These are phyloP conservation scores for Callinectes sapidus DNA, from an alignment of 2,888 invertebrate genomes.

Conservation along the genomic window DNA sequence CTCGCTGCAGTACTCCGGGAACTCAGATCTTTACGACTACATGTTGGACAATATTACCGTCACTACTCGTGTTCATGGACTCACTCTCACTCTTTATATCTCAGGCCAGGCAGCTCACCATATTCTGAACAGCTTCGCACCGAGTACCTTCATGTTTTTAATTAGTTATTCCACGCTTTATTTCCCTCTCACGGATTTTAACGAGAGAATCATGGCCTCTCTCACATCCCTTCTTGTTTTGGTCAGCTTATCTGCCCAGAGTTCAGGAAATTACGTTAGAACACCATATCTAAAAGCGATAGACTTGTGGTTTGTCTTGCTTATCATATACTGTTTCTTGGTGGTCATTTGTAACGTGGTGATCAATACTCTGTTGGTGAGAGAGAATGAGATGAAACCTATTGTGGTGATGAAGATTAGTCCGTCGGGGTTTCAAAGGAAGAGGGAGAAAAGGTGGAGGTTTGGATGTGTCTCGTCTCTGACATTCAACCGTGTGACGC, in stretches of 20 bases:
- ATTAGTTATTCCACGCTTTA: constrained; percentile 47
- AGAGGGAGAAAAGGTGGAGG: neutral
- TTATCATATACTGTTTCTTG: constrained; percentile 10
- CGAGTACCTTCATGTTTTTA: constrained; percentile 50
- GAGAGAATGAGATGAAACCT: neutral
- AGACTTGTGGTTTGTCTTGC: constrained; percentile 51
- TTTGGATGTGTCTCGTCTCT: neutral
- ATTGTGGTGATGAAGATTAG: neutral
- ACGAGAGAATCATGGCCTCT: constrained; percentile 56
- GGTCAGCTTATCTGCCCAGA: constrained; percentile 45
- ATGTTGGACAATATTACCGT: neutral
- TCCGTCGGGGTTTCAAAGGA: neutral
- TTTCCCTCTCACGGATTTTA: constrained; percentile 56
- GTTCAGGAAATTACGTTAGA: constrained; percentile 32
- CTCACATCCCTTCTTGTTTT: constrained; percentile 30
- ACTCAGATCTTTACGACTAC: neutral
- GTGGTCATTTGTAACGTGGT: neutral
- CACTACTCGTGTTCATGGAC: neutral
- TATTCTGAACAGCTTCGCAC: constrained; percentile 44
- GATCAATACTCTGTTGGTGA: neutral
- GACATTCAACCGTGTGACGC: neutral
- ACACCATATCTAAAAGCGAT: constrained; percentile 56
- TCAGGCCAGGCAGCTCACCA: constrained; percentile 24
- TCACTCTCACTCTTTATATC: neutral
- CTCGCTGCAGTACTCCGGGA: neutral